phyloP scores from a whole-genome alignment of 2,888 invertebrate genomes.

The Tetrapedia diversipes region DNA sequence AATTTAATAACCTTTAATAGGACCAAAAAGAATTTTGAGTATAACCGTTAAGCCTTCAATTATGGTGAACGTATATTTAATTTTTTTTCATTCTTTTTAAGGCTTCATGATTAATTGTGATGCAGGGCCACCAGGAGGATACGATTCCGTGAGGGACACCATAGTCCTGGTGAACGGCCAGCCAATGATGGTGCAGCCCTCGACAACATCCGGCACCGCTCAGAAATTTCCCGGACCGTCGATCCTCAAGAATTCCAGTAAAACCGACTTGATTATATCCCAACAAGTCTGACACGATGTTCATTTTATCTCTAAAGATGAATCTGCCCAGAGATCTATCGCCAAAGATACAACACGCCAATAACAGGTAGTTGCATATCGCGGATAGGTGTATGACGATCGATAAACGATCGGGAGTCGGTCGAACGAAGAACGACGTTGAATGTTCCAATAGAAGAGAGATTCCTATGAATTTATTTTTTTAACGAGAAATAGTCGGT shows the following conservation, averaged over 20 bases:
- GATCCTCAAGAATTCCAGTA: constrained; percentile 81
- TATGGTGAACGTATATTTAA: too few relatives aligned
- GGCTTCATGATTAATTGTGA: not conserved
- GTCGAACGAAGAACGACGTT: not conserved
- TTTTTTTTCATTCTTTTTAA: not conserved
- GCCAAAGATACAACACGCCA: constrained; percentile 25
- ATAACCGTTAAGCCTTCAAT: too few relatives aligned
- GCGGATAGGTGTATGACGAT: constrained; percentile 13
- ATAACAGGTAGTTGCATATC: constrained; percentile 35
- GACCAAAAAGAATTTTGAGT: too few relatives aligned
- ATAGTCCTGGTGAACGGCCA: constrained; percentile 83
- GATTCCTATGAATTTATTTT: constrained; percentile 38
- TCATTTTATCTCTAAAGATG: constrained; percentile 59
- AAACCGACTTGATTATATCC: constrained; percentile 79
- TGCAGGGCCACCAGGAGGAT: constrained; percentile 78
- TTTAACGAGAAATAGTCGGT: constrained; percentile 10
- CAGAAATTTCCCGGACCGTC: constrained; percentile 81
- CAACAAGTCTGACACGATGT: constrained; percentile 79
- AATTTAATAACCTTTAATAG: too few relatives aligned
- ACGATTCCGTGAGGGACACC: constrained; percentile 83
- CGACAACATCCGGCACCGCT: constrained; percentile 56
- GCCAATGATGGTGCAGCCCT: constrained; percentile 81
- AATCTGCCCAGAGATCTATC: constrained; percentile 37
- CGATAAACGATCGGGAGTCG: constrained; percentile 10
- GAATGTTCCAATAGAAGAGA: constrained; percentile 19